Conservation (phyloP, 2,888 invertebrate genomes). For the Alentia gelatinosa region DNA sequence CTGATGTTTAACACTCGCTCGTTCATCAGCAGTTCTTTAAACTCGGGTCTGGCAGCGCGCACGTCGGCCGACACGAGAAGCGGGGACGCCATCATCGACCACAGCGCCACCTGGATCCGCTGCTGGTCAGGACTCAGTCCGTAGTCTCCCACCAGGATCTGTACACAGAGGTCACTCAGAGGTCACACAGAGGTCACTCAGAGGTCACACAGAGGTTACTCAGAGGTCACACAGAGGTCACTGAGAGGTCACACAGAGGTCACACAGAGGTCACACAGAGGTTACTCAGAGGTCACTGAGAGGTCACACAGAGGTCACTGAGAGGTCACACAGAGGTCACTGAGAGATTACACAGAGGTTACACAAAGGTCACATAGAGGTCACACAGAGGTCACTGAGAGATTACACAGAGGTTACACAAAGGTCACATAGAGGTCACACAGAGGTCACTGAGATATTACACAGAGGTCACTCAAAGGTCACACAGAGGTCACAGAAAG, state of each 20-base stretch:
- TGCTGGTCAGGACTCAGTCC: constrained; percentile 95
- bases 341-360: neutral
- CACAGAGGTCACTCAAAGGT: neutral
- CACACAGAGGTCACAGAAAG: neutral
- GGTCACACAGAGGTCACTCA: neutral
- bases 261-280: neutral
- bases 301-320: neutral
- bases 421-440: neutral
- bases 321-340: neutral
- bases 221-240: neutral
- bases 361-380: neutral
- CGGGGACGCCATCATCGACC: constrained; percentile 95
- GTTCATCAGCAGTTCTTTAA: constrained; percentile 93
- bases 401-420: neutral
- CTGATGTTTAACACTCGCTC: constrained; percentile 94
- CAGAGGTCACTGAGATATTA: neutral
- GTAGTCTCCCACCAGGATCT: constrained; percentile 95
- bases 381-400: neutral
- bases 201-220: neutral
- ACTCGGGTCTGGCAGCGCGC: constrained; percentile 91
- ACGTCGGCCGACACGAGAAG: constrained; percentile 95
- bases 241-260: neutral
- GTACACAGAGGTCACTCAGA: constrained; percentile 59
- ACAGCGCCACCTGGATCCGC: constrained; percentile 95
- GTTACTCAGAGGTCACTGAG: neutral